Conservation (phyloP, 2,113 vertebrate genomes). For the Otolemur garnettii region DNA sequence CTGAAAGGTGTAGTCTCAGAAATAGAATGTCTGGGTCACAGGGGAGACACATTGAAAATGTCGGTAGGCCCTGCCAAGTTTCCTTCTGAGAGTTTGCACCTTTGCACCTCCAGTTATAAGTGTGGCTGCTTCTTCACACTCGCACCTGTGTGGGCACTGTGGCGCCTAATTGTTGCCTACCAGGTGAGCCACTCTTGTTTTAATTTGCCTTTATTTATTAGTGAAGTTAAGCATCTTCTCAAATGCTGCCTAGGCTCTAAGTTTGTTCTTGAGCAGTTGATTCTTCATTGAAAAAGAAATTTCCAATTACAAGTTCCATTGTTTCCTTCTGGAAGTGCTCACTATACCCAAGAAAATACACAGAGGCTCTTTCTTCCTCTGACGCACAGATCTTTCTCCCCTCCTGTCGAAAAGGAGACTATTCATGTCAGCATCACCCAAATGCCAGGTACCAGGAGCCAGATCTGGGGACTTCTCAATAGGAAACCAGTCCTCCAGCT, state of each 20-base stretch:
- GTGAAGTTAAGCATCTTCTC: background rate
- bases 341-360: background rate
- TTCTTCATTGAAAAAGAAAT: background rate
- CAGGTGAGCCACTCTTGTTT: background rate
- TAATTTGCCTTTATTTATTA: background rate
- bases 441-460: background rate
- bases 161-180: background rate
- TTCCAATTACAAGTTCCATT: constrained; percentile 29
- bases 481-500: background rate
- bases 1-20: constrained; percentile 8
- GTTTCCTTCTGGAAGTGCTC: constrained; percentile 61
- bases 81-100: background rate
- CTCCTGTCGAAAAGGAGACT: background rate
- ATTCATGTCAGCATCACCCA: background rate
- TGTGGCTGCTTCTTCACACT: too few species aligned
- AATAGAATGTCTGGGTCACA: background rate
- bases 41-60: background rate
- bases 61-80: background rate
- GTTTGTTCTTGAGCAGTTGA: background rate
- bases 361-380: background rate
- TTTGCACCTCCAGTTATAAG: background rate
- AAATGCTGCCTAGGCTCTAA: background rate
- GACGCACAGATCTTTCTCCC: background rate
- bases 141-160: fast-evolving
- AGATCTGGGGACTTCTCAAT: fast-evolving